A percentile compares a stretch with the other conserved stretches of the same genome.
phyloP scores from a whole-genome alignment of 2,113 vertebrate species.

The Caloenas nicobarica region DNA sequence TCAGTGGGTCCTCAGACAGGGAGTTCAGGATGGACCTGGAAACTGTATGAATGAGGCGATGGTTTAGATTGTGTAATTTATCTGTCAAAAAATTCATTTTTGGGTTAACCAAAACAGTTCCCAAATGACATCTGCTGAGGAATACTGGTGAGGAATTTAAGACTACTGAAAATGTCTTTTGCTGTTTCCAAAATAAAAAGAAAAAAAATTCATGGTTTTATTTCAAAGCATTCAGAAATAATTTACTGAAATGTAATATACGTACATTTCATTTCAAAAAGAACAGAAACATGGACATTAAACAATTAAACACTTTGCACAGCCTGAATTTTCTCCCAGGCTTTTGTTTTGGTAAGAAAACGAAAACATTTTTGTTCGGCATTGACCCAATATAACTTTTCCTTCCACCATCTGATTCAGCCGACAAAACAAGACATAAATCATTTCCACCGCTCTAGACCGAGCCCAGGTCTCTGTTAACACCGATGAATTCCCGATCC shows the following conservation, averaged over 20 bases:
- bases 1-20: background rate
- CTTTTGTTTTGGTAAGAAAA: slow-evolving; percentile 43
- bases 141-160: background rate
- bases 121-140: background rate
- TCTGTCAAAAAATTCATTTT: background rate
- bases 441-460: background rate
- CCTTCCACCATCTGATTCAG: slow-evolving; percentile 6
- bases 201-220: background rate
- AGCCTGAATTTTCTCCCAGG: slow-evolving; percentile 15
- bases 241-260: slow-evolving; percentile 21
- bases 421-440: slow-evolving; percentile 5
- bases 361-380: slow-evolving; percentile 9
- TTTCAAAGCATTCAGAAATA: slow-evolving; percentile 14
- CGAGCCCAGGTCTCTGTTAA: background rate
- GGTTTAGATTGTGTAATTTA: background rate
- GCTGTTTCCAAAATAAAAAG: background rate
- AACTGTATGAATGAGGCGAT: background rate
- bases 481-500: background rate
- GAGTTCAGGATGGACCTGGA: background rate
- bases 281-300: background rate
- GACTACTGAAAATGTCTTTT: background rate
- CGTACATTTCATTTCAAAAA: background rate
- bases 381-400: slow-evolving; percentile 28
- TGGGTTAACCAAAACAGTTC: background rate
- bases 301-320: background rate